Base-by-base conservation (phyloP, 2,888 invertebrate species). In the Hylaea fasciaria region DNA sequence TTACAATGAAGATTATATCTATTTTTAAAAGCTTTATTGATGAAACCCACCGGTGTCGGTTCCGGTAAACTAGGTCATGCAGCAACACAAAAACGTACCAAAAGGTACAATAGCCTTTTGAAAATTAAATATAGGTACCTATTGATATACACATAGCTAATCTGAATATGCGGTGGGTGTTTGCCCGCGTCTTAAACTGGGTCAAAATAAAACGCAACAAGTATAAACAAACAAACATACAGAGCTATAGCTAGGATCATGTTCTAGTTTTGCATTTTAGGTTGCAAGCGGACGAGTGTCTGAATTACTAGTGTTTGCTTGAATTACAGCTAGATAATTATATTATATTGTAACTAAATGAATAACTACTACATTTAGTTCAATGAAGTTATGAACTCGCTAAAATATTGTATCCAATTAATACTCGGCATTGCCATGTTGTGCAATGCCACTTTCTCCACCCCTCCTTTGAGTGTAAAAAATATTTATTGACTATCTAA, bases 191-290 rank as follows among this genome's bases (percentile, higher is more conserved):
- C 32, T 28, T 41, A 32, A 62, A 65, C 46, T 60, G 48, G 55
- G 62, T 62, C 62, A 57, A n/a, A 53, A 57, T 48, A 54, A 48
- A 52, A 55, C 52, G 66, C 70, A 70, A 70, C 70, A 70, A 68
- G 70, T 70, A 29, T 62, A 62, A 54, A 3, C 22, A 5, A 3
- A 22, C 5, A 22, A 3, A 54, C 52, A 65, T 62, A 63, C 58
- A 61, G 53, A 65, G 40, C 52, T 14, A 45, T 14, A 16, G 41
- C 37, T 28, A 29, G 52, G 40, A 32, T 43, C 29, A 49, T 10
- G 65, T 49, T 54, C 61, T 59, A 68, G 55, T 65, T 68, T 63
- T 60, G 59, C 45, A 44, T 37, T 44, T 53, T 53, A 44, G 43
- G 9, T 48, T 17, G n/a, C n/a, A n/a, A 22, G 40, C 32, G 28